Percentiles rank a stretch among this genome's conserved stretches.
Conservation (phyloP, 2,888 invertebrate genomes). For the Lithophane socia region DNA sequence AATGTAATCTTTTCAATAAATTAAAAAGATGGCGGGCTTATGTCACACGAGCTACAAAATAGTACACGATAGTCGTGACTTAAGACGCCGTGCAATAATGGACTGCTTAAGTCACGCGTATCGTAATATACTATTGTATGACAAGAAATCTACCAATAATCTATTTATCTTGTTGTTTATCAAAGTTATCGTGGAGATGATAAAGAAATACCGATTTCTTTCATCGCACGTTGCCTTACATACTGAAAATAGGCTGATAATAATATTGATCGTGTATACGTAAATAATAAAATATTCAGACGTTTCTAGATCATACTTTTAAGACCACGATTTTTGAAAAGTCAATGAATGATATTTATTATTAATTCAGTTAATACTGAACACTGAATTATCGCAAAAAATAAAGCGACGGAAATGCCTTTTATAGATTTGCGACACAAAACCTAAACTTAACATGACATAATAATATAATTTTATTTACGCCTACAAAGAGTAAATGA, state of each 20-base stretch:
- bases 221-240: conserved; percentile 16
- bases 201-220: conserved; percentile 22
- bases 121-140: background rate
- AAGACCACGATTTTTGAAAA: background rate
- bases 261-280: background rate
- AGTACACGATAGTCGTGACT: background rate
- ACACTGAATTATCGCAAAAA: background rate
- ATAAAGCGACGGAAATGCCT: background rate
- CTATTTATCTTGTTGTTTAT: conserved; percentile 18
- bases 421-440: background rate
- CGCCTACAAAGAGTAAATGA: background rate
- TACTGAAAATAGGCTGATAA: conserved; percentile 1
- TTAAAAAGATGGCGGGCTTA: background rate
- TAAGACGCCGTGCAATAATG: background rate
- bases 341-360: background rate
- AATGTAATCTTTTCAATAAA: background rate
- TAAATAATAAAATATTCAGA: conserved; percentile 6
- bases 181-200: conserved; percentile 12
- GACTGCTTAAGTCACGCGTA: background rate
- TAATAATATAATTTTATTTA: background rate
- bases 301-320: conserved; percentile 23
- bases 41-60: background rate
- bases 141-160: background rate
- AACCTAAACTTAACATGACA: background rate
- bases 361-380: background rate